Evolutionary conservation across 2,797 vertebrate species (phyloP), one percentile per base, ranked within the genome.

Genomic region (Potorous gilbertii): DNA sequence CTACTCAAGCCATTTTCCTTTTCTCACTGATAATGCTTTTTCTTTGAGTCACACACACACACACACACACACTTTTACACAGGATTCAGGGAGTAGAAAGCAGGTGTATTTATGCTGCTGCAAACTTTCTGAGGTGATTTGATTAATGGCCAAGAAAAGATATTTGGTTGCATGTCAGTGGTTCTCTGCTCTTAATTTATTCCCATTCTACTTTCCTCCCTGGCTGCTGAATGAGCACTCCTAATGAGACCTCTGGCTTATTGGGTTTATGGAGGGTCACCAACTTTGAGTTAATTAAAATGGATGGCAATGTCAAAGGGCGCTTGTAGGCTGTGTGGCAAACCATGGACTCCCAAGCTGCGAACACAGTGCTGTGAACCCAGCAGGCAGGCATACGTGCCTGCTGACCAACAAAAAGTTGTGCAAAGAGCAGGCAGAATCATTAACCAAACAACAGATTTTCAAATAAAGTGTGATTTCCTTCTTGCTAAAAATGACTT

Each of bases 181-280:
- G 92, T 46, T 87, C 94, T 95, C 57, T 87, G 57, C 11, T 93
- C 92, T 90, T 92, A 93, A 96, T 94, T 94, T 29, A 95, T 90
- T 87, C 95, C 92, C 29, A 55, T 24, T 52, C 92, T 13, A 57
- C 95, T 96, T 95, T 56, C 92, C 50, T 89, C 74, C 74, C 92
- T 55, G 62, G 91, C 92, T 97, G 93, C 21, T 2, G 0, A 89
- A 31, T 2, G 54, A 55, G 28, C 29, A 50, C 93, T 95, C 95
- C 90, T 97, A 97, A 97, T 94, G 90, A 96, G 92, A 96, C 92
- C 56, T 91, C 93, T 92, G 92, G 92, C 92, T 57, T 81, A 56
- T 52, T 50, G 91, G 96, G 93, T 94, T 92, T 94, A 95, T 11
- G 18, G 91, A 95, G 87, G 95, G 95, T 94, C 95, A 92, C 0